These are phyloP conservation scores for Dysdera silvatica DNA, from an alignment of 1,140 invertebrate species.

Conservation along the genomic window DNA sequence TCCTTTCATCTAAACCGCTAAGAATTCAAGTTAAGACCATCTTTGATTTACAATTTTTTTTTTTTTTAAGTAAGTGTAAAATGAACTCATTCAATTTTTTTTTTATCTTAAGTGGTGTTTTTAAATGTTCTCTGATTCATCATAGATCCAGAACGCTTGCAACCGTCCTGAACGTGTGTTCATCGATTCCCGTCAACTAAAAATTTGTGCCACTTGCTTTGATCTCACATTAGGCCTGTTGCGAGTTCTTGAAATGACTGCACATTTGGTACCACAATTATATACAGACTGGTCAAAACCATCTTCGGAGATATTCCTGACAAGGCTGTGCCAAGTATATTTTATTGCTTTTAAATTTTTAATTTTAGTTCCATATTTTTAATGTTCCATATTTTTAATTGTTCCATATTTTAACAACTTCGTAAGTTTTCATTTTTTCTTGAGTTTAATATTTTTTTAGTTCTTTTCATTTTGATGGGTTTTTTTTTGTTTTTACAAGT, in stretches of 20 bases:
- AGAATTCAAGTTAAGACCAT: too few species aligned
- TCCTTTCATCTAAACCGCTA: too few species aligned
- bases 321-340: slow-evolving; percentile 57
- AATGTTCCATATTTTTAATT: neutral
- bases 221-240: slow-evolving; percentile 61
- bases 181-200: slow-evolving; percentile 67
- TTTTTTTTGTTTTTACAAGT: neutral
- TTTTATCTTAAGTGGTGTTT: neutral
- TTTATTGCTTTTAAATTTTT: neutral
- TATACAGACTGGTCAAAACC: slow-evolving; percentile 53
- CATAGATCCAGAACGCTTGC: slow-evolving; percentile 54
- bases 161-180: slow-evolving; percentile 48
- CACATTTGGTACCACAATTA: slow-evolving; percentile 54
- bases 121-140: slow-evolving; percentile 28
- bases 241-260: slow-evolving; percentile 71
- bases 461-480: neutral
- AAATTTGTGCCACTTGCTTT: slow-evolving; percentile 75
- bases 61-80: too few species aligned
- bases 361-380: neutral
- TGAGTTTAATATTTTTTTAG: too few species aligned
- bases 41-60: too few species aligned
- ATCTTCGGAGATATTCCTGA: slow-evolving; percentile 56
- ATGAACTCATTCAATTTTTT: too few species aligned
- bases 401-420: neutral
- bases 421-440: too few species aligned